Percentiles rank a stretch among this genome's conserved stretches.
Evolutionary conservation across 2,888 invertebrate genomes (phyloP).

Genomic region (Apamea anceps): DNA sequence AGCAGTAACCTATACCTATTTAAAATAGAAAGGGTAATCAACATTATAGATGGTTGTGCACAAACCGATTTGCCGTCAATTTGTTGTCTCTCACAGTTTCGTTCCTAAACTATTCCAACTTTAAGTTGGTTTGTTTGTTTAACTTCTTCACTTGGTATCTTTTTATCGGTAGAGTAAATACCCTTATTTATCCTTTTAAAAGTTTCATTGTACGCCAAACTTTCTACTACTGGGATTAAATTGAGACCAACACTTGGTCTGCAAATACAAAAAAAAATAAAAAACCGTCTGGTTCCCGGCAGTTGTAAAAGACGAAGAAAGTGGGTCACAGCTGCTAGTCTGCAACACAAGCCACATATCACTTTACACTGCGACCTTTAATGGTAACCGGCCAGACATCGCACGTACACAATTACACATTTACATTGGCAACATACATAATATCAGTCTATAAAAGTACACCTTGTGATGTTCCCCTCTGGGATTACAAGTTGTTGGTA

Average conservation of each 20-base stretch:
- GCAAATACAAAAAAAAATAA: constrained; percentile 27
- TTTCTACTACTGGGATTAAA: neutral
- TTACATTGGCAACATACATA: constrained; percentile 23
- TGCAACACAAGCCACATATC: constrained; percentile 49
- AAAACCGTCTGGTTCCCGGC: constrained; percentile 44
- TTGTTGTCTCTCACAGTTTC: constrained; percentile 9
- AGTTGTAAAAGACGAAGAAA: constrained; percentile 58
- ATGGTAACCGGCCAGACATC: constrained; percentile 56
- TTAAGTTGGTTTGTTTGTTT: neutral
- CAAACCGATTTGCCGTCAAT: constrained; percentile 3
- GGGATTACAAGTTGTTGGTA: constrained; percentile 5
- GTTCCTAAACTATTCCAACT: constrained; percentile 12
- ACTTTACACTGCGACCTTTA: constrained; percentile 61
- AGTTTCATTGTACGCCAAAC: constrained; percentile 5
- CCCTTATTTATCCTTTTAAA: constrained; percentile 15
- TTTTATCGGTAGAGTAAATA: neutral
- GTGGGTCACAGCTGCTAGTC: constrained; percentile 61
- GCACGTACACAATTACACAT: constrained; percentile 32
- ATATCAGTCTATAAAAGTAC: constrained; percentile 23
- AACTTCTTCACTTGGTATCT: neutral
- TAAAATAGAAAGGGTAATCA: constrained; percentile 16
- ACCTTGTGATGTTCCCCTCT: constrained; percentile 28
- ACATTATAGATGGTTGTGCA: constrained; percentile 1
- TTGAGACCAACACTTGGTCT: neutral
- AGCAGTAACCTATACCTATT: constrained; percentile 20